phyloP scores from a whole-genome alignment of 2,888 invertebrate genomes.

The Leptinotarsa juncta region DNA sequence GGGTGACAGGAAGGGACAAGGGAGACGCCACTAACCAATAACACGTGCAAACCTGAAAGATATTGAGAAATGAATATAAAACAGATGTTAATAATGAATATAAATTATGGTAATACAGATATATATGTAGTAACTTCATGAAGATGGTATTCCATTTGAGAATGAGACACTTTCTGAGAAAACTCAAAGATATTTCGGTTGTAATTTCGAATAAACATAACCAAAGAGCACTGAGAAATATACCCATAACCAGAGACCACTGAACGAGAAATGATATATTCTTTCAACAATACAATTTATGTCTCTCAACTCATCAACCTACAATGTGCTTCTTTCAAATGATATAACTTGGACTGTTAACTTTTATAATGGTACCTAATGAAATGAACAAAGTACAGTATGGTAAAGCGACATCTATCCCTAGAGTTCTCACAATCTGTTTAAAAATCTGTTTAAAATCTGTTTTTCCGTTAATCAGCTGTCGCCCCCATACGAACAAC shows the following conservation, averaged over 20 bases:
- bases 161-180: background rate
- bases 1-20: slow-evolving; percentile 65
- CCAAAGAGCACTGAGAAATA: too few relatives aligned
- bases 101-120: background rate
- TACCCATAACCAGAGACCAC: too few relatives aligned
- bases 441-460: too few relatives aligned
- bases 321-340: background rate
- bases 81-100: background rate
- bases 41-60: slow-evolving; percentile 65
- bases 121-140: background rate
- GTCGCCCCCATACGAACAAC: too few relatives aligned
- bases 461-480: too few relatives aligned
- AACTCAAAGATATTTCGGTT: too few relatives aligned
- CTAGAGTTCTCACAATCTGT: too few relatives aligned
- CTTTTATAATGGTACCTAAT: background rate
- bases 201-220: too few relatives aligned
- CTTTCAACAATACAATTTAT: too few relatives aligned
- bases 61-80: slow-evolving; percentile 26
- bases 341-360: background rate
- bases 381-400: background rate
- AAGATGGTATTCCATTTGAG: background rate
- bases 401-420: too few relatives aligned
- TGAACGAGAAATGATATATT: too few relatives aligned
- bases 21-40: slow-evolving; percentile 62
- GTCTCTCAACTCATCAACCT: background rate